Conservation (phyloP, 2,888 invertebrate genomes). For the Drosophila colorata region DNA sequence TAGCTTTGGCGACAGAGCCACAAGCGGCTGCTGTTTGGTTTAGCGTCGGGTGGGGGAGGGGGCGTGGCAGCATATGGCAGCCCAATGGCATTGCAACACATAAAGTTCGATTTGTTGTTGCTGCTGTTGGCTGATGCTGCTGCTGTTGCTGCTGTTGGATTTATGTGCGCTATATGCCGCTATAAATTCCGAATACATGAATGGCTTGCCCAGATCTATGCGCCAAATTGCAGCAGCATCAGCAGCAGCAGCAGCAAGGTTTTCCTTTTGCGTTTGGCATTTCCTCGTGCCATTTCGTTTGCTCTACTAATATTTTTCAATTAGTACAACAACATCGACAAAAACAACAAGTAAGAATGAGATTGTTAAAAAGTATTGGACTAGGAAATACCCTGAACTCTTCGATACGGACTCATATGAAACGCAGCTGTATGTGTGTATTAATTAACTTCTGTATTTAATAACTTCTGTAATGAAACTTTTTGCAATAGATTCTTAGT, state of each 20-base stretch:
- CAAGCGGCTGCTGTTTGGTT: not conserved
- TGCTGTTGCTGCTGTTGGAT: slow-evolving; percentile 57
- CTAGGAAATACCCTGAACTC: no score
- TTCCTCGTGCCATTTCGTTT: slow-evolving; percentile 41
- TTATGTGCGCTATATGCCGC: slow-evolving; percentile 80
- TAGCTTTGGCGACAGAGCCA: slow-evolving; percentile 79
- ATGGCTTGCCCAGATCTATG: slow-evolving; percentile 73
- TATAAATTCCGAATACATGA: slow-evolving; percentile 80
- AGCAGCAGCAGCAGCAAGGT: slow-evolving; percentile 31
- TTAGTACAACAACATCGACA: slow-evolving; percentile 56
- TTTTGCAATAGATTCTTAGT: no score
- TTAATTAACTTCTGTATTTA: no score
- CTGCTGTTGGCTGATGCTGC: slow-evolving; percentile 46
- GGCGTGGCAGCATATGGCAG: slow-evolving; percentile 65
- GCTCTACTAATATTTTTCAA: slow-evolving; percentile 72
- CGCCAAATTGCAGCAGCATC: slow-evolving; percentile 74
- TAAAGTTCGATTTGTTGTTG: slow-evolving; percentile 76
- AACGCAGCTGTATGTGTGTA: no score
- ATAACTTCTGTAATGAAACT: no score
- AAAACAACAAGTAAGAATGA: slow-evolving; percentile 4
- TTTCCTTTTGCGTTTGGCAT: slow-evolving; percentile 54
- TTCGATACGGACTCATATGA: no score
- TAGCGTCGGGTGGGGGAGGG: slow-evolving; percentile 3
- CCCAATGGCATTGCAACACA: slow-evolving; percentile 79
- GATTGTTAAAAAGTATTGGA: no score